Base-by-base conservation (phyloP, 2,797 vertebrate species). In the Darevskia nairensis region DNA sequence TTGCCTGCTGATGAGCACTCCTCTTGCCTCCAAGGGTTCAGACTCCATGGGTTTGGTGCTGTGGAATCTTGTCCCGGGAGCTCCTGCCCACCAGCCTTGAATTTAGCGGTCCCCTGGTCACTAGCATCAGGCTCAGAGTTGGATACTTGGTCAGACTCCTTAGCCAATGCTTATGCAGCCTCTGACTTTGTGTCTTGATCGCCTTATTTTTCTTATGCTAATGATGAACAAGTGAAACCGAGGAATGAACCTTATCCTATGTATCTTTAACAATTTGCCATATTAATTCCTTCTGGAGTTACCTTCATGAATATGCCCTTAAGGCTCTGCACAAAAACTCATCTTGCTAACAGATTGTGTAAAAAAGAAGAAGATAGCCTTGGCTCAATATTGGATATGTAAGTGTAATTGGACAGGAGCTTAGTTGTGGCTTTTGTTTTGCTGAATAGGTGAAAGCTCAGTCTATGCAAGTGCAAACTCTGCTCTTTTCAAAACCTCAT, bases 381-480 rank as follows among this genome's bases (percentile, higher is more conserved):
- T 81, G 80, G 75, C 59, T 86, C 84, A 3, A 1, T 84, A 82
- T 66, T 89, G 86, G 87, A 89, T 68, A 55, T 64, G 15, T 88
- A 3, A 21, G 89, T 32, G 27, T 50, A 83, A 35, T 85, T 9
- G 80, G 41, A 92, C 61, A 66, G n/a, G 69, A 90, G 29, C 11
- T 76, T 64, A 86, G 46, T 46, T 74, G 75, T 82, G 80, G 89
- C 78, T 89, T 75, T 71, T 90, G 2, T 84, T 94, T 82, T 91
- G 68, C 75, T 87, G 80, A 86, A 46, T 7, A 90, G 9, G 68
- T 68, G 77, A 39, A 85, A 44, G 82, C 74, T 32, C 86, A 88
- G 90, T 87, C 66, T 61, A 61, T 23, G 17, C 87, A 93, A 92
- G 39, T 55, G 3, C 55, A 82, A 72, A 89, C 21, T 82, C 87